phyloP scores from a whole-genome alignment of 2,113 vertebrate genomes.

The Apus apus region DNA sequence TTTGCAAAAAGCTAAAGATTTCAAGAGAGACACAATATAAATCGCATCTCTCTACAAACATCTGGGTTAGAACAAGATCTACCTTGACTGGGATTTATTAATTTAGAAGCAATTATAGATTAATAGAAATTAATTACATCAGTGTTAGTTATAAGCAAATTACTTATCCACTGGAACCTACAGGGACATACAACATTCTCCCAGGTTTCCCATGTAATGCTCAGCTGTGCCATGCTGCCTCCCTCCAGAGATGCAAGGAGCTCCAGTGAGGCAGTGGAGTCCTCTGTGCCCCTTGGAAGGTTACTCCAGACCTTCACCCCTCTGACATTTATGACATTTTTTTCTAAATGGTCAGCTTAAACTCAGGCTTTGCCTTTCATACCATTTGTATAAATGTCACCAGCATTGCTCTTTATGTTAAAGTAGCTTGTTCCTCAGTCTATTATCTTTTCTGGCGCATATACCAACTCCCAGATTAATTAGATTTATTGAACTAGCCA shows the following conservation, averaged over 20 bases:
- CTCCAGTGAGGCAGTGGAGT: rapidly evolving
- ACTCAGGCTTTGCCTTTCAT: neutral
- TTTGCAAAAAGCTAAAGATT: neutral
- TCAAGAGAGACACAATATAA: neutral
- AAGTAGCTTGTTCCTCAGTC: neutral
- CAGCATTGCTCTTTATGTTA: neutral
- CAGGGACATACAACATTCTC: rapidly evolving
- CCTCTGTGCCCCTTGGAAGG: neutral
- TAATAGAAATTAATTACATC: neutral
- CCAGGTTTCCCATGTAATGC: neutral
- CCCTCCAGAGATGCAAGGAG: rapidly evolving
- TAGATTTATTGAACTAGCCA: neutral
- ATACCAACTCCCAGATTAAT: neutral
- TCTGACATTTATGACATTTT: neutral
- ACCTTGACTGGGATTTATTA: neutral
- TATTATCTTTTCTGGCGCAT: neutral
- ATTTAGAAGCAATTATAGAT: neutral
- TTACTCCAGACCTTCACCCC: neutral
- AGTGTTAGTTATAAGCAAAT: neutral
- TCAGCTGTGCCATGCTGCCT: neutral
- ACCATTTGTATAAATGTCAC: neutral
- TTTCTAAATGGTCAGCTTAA: neutral
- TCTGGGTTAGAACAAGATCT: neutral
- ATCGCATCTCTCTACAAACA: neutral
- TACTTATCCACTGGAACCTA: neutral